Percentiles rank a stretch among this genome's conserved stretches.
These are phyloP conservation scores for Vireo griseus DNA, from an alignment of 2,797 vertebrate genomes.

Conservation along the genomic window DNA sequence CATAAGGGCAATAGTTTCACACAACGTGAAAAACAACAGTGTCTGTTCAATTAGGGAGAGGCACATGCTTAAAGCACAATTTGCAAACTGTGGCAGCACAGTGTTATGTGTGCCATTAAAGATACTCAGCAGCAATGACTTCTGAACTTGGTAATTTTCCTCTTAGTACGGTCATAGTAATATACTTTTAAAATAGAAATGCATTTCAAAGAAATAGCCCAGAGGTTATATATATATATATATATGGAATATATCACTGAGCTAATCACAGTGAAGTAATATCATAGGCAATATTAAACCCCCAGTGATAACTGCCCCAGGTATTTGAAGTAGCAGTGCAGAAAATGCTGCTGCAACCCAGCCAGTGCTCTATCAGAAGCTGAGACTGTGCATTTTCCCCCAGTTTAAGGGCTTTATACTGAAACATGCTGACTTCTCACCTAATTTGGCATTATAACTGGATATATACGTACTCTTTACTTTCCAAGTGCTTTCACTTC, in stretches of 20 bases:
- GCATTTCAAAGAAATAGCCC: conserved; percentile 54
- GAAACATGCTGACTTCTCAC: background rate
- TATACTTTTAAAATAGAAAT: conserved; percentile 46
- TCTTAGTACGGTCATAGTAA: conserved; percentile 8
- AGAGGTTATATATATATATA: background rate
- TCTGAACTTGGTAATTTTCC: conserved; percentile 49
- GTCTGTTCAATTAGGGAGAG: background rate
- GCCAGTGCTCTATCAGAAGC: background rate
- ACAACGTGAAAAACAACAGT: background rate
- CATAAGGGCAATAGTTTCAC: background rate
- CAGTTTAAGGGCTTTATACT: background rate
- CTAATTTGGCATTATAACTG: background rate
- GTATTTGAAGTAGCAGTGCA: background rate
- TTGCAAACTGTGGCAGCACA: background rate
- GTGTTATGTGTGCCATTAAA: background rate
- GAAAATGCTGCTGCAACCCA: background rate
- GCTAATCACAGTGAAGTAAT: conserved; percentile 48
- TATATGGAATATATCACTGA: conserved; percentile 36
- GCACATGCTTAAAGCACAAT: background rate
- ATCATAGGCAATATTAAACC: conserved; percentile 8
- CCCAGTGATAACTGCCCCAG: conserved; percentile 10
- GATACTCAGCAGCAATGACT: background rate
- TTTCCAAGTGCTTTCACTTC: background rate
- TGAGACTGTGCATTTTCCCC: background rate
- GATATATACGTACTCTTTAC: fast-evolving